These are phyloP conservation scores for Enteromius treurensis DNA, from an alignment of 2,797 vertebrate species.

Conservation along the genomic window DNA sequence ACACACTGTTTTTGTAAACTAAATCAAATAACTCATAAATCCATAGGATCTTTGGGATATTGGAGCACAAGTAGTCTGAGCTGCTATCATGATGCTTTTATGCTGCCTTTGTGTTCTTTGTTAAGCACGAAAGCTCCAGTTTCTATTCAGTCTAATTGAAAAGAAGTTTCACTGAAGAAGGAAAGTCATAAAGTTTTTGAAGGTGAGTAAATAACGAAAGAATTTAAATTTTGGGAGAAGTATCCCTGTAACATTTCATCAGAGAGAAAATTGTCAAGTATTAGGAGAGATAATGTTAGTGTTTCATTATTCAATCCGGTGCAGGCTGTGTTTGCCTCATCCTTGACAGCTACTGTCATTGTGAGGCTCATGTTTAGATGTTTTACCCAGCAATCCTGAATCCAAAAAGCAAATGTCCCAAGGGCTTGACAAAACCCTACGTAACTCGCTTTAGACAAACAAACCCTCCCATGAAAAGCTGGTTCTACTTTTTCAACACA, in stretches of 20 bases:
- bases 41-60: neutral
- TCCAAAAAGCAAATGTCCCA: conserved; percentile 24
- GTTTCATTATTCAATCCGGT: neutral
- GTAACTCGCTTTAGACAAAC: conserved; percentile 19
- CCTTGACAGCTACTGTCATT: conserved; percentile 14
- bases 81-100: neutral
- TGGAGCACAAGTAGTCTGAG: neutral
- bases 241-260: neutral
- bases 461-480: conserved; percentile 45
- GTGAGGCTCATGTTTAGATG: conserved; percentile 13
- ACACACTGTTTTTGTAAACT: neutral
- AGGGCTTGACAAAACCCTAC: conserved; percentile 38
- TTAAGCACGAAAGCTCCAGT: neutral
- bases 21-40: neutral
- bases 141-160: conserved; percentile 10
- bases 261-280: neutral
- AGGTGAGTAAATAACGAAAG: neutral
- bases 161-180: neutral
- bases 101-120: conserved; percentile 4
- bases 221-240: neutral
- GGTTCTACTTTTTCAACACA: conserved; percentile 35
- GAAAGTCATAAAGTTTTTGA: neutral
- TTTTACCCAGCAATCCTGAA: conserved; percentile 16
- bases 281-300: neutral
- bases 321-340: neutral